phyloP scores from a whole-genome alignment of 1,140 invertebrate species.

The Trissolcus basalis region DNA sequence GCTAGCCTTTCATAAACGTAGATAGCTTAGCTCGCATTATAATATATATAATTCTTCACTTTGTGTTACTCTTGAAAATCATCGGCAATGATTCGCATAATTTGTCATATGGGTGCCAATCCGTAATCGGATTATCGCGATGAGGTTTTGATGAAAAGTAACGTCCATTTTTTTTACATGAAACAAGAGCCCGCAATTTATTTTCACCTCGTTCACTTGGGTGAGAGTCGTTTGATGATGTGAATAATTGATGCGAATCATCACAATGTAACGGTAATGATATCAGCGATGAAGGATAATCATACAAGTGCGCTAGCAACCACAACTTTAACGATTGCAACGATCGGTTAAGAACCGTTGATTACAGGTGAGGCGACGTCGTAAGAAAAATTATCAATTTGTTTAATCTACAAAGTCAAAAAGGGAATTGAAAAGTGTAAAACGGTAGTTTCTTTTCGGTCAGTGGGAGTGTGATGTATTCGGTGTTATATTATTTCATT shows the following conservation, averaged over 20 bases:
- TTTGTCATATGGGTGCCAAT: constrained; percentile 33
- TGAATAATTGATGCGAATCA: constrained; percentile 57
- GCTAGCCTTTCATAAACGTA: constrained; percentile 74
- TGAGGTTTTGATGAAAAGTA: constrained; percentile 28
- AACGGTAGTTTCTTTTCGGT: constrained; percentile 44
- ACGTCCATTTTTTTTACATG: constrained; percentile 16
- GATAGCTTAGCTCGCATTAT: constrained; percentile 70
- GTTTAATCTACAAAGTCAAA: constrained; percentile 64
- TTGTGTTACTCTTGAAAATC: constrained; percentile 65
- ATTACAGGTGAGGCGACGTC: constrained; percentile 58
- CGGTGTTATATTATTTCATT: constrained; percentile 44
- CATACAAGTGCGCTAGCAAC: constrained; percentile 60
- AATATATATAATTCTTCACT: constrained; percentile 69
- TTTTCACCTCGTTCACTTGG: not conserved
- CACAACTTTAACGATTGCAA: constrained; percentile 53
- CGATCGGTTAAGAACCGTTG: constrained; percentile 51
- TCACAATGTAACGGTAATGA: constrained; percentile 63
- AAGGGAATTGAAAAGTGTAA: constrained; percentile 62
- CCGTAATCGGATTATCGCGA: constrained; percentile 13
- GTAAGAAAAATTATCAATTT: constrained; percentile 61
- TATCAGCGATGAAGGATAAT: constrained; percentile 60
- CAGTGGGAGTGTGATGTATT: constrained; percentile 30
- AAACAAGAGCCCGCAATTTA: constrained; percentile 1
- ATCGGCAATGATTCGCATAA: constrained; percentile 62
- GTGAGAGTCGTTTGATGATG: constrained; percentile 19